A percentile compares a stretch with the other conserved stretches of the same genome.
Evolutionary conservation across 2,888 invertebrate genomes (phyloP).

Genomic region (Drosophila bunnanda): DNA sequence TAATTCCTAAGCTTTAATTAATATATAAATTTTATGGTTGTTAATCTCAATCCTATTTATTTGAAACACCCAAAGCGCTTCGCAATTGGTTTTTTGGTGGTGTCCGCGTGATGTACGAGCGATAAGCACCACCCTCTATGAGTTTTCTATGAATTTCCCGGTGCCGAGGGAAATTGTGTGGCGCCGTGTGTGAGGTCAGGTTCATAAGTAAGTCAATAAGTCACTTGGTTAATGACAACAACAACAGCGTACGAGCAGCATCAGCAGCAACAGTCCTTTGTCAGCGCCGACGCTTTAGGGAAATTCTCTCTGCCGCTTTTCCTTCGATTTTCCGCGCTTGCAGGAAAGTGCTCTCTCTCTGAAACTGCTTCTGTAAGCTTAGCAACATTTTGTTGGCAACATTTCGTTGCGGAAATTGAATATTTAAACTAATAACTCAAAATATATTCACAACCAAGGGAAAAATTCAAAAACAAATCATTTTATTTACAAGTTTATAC

Average conservation of each 20-base stretch:
- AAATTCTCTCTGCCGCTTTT: constrained; percentile 58
- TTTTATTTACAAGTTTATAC: too few species aligned
- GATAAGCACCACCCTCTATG: constrained; percentile 42
- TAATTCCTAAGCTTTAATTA: background rate
- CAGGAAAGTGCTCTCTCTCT: constrained; percentile 4
- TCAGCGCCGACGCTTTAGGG: constrained; percentile 23
- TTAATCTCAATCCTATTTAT: too few species aligned
- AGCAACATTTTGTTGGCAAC: constrained; percentile 28
- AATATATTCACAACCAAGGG: background rate
- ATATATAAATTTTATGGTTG: background rate
- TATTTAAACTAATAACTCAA: too few species aligned
- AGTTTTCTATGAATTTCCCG: background rate
- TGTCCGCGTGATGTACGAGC: constrained; percentile 64
- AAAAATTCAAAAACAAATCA: too few species aligned
- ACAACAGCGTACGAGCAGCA: constrained; percentile 15
- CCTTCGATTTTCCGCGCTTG: constrained; percentile 1
- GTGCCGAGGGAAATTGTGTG: constrained; percentile 12
- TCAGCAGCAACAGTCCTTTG: constrained; percentile 25
- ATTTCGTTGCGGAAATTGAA: background rate
- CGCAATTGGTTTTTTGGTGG: constrained; percentile 62
- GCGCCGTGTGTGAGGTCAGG: constrained; percentile 67
- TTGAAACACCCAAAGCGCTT: background rate
- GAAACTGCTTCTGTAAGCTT: constrained; percentile 1
- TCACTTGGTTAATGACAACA: constrained; percentile 73
- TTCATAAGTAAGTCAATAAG: constrained; percentile 79